Evolutionary conservation across 37 sponge, comb jelly and placozoan species (phyloP).

Genomic region (Eunapius fragilis): DNA sequence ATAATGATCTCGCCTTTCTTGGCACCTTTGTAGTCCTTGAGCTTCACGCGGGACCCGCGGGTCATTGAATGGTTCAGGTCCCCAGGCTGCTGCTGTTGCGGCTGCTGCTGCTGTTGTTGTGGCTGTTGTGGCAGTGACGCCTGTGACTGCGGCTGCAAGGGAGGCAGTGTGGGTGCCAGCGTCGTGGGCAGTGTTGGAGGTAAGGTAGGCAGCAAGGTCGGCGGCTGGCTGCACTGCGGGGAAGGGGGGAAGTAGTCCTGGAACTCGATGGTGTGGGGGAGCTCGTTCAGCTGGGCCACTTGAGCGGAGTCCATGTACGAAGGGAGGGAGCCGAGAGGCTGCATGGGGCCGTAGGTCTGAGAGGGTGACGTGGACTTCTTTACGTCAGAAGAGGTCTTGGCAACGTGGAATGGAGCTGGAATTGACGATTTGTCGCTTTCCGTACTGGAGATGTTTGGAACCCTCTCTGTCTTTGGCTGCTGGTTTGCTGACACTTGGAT

Average conservation of each 20-base stretch:
- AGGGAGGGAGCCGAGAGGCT: slow-evolving; percentile 57
- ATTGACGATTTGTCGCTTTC: not conserved
- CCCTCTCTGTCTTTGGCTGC: not conserved
- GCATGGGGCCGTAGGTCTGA: slow-evolving; percentile 62
- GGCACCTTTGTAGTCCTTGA: slow-evolving; percentile 65
- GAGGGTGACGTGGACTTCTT: slow-evolving; percentile 14
- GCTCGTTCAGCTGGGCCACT: not conserved
- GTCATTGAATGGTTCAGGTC: slow-evolving; percentile 31
- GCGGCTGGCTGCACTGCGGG: slow-evolving; percentile 1
- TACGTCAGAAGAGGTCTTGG: not conserved
- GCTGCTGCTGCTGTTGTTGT: not conserved
- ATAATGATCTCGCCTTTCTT: slow-evolving; percentile 73
- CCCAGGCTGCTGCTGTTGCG: slow-evolving; percentile 16
- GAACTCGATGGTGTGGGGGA: slow-evolving; percentile 25
- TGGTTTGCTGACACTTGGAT: too few species aligned
- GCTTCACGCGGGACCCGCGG: slow-evolving; percentile 53
- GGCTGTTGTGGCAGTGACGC: not conserved
- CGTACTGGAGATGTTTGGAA: not conserved
- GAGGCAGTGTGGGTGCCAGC: not conserved
- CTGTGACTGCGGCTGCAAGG: not conserved
- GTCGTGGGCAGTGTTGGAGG: slow-evolving; percentile 2
- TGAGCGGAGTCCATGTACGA: slow-evolving; percentile 43
- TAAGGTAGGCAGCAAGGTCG: not conserved
- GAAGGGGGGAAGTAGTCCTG: slow-evolving; percentile 19
- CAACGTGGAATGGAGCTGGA: too few species aligned